Percentiles rank a stretch among this genome's conserved stretches.
phyloP scores from a whole-genome alignment of 2,797 vertebrate genomes.

The Silurus lanzhouensis region DNA sequence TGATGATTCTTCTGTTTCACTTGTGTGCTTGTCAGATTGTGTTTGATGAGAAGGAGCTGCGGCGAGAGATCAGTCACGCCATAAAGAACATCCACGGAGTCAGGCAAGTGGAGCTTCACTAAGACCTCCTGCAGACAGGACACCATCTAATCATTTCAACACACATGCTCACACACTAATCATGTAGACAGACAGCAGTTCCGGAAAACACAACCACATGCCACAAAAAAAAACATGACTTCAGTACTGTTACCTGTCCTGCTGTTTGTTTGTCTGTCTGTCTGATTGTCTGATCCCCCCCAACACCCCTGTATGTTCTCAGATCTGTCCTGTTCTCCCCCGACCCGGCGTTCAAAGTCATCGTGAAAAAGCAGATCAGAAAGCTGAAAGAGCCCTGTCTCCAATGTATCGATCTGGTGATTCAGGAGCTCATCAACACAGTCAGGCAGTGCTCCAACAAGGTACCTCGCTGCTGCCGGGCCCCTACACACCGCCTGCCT shows the following conservation, averaged over 20 bases:
- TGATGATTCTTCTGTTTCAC: not conserved
- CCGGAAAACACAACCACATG: not conserved
- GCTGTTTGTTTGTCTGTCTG: conserved; percentile 29
- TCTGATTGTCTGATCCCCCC: conserved; percentile 63
- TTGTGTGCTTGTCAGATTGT: conserved; percentile 81
- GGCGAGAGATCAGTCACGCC: conserved; percentile 94
- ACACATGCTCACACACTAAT: not conserved
- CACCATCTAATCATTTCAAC: not conserved
- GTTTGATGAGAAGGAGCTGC: conserved; percentile 93
- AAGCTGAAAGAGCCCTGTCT: conserved; percentile 98
- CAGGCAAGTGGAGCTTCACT: conserved; percentile 79
- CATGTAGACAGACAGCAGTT: not conserved
- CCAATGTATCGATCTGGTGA: conserved; percentile 98
- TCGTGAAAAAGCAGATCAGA: conserved; percentile 98
- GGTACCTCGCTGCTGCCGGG: conserved; percentile 80
- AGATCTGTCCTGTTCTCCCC: conserved; percentile 98
- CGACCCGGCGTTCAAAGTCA: conserved; percentile 97
- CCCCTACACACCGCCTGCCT: conserved; percentile 66
- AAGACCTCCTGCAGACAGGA: not conserved
- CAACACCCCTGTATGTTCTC: conserved; percentile 72
- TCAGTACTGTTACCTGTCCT: not conserved
- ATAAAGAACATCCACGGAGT: conserved; percentile 98
- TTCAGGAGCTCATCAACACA: conserved; percentile 97
- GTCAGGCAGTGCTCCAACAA: conserved; percentile 95
- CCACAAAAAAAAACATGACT: not conserved